A percentile compares a stretch with the other conserved stretches of the same genome.
Evolutionary conservation across 1,140 invertebrate genomes (phyloP).

Genomic region (Apis cerana): DNA sequence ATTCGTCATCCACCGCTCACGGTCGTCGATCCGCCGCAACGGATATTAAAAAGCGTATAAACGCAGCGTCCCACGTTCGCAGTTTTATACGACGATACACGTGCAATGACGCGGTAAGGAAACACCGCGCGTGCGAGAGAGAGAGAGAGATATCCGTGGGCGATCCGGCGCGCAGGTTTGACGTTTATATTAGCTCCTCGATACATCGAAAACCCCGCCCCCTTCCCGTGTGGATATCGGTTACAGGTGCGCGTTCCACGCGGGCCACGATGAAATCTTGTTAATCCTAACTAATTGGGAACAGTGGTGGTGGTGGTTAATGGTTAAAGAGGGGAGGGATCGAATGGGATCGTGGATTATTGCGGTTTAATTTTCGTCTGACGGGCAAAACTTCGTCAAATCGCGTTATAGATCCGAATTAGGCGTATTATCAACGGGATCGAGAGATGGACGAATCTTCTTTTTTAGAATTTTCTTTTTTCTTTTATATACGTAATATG

Average conservation of each 20-base stretch:
- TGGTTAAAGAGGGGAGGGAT: not conserved
- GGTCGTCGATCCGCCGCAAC: not conserved
- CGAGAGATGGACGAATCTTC: not conserved
- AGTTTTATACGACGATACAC: not conserved
- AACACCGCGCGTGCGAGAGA: not conserved
- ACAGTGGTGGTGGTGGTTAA: slow-evolving; percentile 11
- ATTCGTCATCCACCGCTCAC: too few species aligned
- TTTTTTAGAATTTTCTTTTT: too few species aligned
- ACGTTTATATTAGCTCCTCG: not conserved
- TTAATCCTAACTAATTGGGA: slow-evolving; percentile 18
- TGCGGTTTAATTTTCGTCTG: slow-evolving; percentile 13
- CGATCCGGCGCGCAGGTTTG: too few species aligned
- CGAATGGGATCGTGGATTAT: not conserved
- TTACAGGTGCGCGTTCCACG: not conserved
- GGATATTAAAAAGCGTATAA: slow-evolving; percentile 10
- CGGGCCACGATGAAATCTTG: not conserved
- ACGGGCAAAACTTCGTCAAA: not conserved
- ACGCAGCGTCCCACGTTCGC: not conserved
- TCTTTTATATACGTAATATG: too few species aligned
- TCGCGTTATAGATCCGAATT: slow-evolving; percentile 6
- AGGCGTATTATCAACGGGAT: not conserved
- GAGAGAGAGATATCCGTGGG: slow-evolving; percentile 1
- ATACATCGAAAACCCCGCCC: not conserved
- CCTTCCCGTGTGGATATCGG: not conserved
- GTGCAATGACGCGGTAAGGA: not conserved